phyloP scores from a whole-genome alignment of 2,113 vertebrate genomes.

The Silurus asotus region DNA sequence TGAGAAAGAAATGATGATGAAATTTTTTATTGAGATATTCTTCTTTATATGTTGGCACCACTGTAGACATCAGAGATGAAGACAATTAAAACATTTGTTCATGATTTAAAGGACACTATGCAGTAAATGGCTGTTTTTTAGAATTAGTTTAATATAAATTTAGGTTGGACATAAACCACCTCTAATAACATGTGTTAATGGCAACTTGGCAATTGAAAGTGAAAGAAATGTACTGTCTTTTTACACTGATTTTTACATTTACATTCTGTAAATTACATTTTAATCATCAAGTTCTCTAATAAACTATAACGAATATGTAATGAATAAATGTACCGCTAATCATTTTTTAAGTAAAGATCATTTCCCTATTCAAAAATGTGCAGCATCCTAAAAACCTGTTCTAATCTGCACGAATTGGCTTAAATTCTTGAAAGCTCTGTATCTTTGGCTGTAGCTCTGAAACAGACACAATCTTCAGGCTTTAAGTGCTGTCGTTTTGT shows the following conservation, averaged over 20 bases:
- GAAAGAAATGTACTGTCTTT: neutral
- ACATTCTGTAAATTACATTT: neutral
- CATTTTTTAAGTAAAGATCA: neutral
- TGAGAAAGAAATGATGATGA: neutral
- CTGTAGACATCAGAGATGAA: neutral
- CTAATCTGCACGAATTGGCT: constrained; percentile 47
- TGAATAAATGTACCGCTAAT: neutral
- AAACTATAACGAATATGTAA: neutral
- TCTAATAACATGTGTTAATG: neutral
- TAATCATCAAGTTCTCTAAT: neutral
- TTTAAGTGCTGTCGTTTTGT: constrained; percentile 43
- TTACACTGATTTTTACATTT: neutral
- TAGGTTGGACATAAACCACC: neutral
- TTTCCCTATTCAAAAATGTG: neutral
- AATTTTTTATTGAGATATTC: neutral
- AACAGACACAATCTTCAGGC: constrained; percentile 44
- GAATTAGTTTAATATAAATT: neutral
- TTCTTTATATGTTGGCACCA: neutral
- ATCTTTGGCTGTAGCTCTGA: constrained; percentile 49
- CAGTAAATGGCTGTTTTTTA: neutral
- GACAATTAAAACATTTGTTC: neutral
- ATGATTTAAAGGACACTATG: neutral
- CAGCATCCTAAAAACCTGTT: constrained; percentile 12
- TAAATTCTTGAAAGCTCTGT: constrained; percentile 21
- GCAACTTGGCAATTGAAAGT: neutral